These are phyloP conservation scores for Conus betulinus DNA, from an alignment of 1,140 invertebrate species.

Conservation along the genomic window DNA sequence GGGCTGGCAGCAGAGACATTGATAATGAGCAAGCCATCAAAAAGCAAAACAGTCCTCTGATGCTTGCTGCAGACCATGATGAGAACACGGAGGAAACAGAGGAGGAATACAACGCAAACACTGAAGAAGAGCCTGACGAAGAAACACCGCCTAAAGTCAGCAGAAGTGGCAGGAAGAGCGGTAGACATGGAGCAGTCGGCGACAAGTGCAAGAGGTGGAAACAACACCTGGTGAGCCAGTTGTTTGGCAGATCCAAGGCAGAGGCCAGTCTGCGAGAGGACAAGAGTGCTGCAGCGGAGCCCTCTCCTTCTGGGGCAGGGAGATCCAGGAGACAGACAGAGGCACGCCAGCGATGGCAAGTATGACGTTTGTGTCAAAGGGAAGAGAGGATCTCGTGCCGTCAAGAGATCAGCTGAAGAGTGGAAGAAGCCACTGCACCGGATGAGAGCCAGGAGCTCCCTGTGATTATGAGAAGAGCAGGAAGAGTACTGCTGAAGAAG, in stretches of 20 bases:
- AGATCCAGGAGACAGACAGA: neutral
- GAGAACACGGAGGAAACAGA: neutral
- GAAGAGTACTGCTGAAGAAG: neutral
- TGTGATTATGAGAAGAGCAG: neutral
- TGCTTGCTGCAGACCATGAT: neutral
- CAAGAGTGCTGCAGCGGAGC: neutral
- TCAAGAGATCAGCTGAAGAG: constrained; percentile 2
- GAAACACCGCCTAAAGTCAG: neutral
- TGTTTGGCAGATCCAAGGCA: neutral
- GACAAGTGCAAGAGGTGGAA: constrained; percentile 20
- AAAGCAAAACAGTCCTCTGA: neutral
- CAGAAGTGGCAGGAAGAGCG: neutral
- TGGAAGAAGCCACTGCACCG: neutral
- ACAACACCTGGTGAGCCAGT: neutral
- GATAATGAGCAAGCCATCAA: neutral
- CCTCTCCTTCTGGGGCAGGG: neutral
- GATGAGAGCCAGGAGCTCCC: neutral
- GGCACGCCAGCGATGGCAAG: neutral
- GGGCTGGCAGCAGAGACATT: neutral
- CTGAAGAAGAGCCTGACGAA: neutral
- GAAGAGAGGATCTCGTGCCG: neutral
- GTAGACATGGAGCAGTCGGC: constrained; percentile 10
- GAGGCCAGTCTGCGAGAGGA: neutral
- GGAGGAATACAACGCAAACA: neutral
- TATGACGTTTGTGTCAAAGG: neutral